Conservation (phyloP, 1,140 invertebrate species). For the Drosophila azteca region DNA sequence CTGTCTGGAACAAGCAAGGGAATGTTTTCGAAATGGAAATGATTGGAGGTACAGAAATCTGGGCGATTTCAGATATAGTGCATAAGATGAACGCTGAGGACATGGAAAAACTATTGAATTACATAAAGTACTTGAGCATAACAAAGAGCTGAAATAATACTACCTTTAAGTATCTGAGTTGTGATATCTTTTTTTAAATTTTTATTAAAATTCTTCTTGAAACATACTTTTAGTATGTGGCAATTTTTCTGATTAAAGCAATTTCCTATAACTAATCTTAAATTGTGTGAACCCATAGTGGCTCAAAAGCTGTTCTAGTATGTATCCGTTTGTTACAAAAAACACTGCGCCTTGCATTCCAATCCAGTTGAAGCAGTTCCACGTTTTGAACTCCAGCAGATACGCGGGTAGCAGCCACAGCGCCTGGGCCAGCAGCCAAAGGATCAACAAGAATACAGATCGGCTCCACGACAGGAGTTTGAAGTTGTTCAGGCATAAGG, state of each 20-base stretch:
- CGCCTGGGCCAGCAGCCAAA: slow-evolving; percentile 92
- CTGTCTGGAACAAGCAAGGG: slow-evolving; percentile 42
- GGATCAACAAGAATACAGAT: slow-evolving; percentile 83
- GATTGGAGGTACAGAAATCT: neutral
- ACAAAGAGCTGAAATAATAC: slow-evolving; percentile 8
- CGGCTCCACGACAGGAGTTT: slow-evolving; percentile 84
- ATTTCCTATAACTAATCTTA: slow-evolving; percentile 65
- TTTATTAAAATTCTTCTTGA: slow-evolving; percentile 15
- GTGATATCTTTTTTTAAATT: slow-evolving; percentile 21
- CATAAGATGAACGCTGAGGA: slow-evolving; percentile 1
- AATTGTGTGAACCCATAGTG: slow-evolving; percentile 84
- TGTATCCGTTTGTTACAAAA: slow-evolving; percentile 90
- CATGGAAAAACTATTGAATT: slow-evolving; percentile 26
- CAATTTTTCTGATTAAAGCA: slow-evolving; percentile 43
- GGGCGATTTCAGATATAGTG: neutral
- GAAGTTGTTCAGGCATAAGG: slow-evolving; percentile 89
- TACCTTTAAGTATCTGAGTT: slow-evolving; percentile 6
- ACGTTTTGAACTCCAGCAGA: slow-evolving; percentile 93
- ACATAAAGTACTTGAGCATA: slow-evolving; percentile 32
- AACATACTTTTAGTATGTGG: slow-evolving; percentile 2
- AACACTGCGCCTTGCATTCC: slow-evolving; percentile 92
- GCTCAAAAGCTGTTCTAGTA: slow-evolving; percentile 88
- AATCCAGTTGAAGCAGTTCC: slow-evolving; percentile 91
- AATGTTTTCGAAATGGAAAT: slow-evolving; percentile 42
- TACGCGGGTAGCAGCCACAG: slow-evolving; percentile 97